Conservation (phyloP, 2,113 vertebrate genomes). For the Neodontobutis hainanensis region DNA sequence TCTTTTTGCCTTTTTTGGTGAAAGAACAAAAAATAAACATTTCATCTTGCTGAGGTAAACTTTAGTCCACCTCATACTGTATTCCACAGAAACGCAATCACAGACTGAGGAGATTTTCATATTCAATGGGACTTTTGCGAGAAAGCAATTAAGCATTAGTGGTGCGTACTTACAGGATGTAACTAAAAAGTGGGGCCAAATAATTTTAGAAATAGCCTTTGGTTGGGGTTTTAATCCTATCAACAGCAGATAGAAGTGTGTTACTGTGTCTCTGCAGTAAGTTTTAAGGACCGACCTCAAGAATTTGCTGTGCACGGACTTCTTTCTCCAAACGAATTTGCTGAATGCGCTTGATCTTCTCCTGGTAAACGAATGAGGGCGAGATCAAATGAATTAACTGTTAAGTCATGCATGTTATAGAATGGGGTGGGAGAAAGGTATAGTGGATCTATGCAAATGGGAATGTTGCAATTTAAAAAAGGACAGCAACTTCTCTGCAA, state of each 20-base stretch:
- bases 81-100: constrained; percentile 62
- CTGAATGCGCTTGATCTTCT: constrained; percentile 96
- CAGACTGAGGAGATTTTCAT: constrained; percentile 64
- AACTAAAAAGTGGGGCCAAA: constrained; percentile 44
- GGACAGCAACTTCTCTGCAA: constrained; percentile 37
- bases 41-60: constrained; percentile 63
- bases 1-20: constrained; percentile 60
- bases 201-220: constrained; percentile 63
- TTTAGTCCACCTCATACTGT: constrained; percentile 55
- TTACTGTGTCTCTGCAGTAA: constrained; percentile 66
- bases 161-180: constrained; percentile 45
- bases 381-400: constrained; percentile 64
- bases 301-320: constrained; percentile 94
- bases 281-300: constrained; percentile 86
- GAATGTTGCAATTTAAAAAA: constrained; percentile 33
- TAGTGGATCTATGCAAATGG: constrained; percentile 50
- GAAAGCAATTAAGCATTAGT: constrained; percentile 69
- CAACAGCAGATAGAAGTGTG: constrained; percentile 64
- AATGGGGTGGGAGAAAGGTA: constrained; percentile 24
- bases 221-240: constrained; percentile 45
- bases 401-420: constrained; percentile 68
- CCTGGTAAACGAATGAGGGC: constrained; percentile 78
- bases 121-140: constrained; percentile 63
- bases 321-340: constrained; percentile 97
- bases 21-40: constrained; percentile 57